Evolutionary conservation across 2,113 vertebrate genomes (phyloP), one percentile per base, ranked within the genome.

Genomic region (Spilogale gracilis): DNA sequence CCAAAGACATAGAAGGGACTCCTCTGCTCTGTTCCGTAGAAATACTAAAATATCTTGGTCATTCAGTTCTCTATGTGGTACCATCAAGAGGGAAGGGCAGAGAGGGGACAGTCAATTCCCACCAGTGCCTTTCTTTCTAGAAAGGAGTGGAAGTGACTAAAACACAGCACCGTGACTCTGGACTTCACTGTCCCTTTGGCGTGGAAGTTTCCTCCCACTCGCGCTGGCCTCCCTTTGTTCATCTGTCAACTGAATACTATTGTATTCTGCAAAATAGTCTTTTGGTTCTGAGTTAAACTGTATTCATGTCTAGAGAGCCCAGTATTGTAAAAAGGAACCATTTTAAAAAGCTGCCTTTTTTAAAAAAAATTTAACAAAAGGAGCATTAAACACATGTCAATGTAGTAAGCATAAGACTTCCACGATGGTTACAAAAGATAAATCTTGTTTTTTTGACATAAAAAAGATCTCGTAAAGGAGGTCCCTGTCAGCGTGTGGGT

Each of bases 391-490:
- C 61, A 16, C 7, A 6, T 54, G 0, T 61, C 32, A 9, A 3
- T 21, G 32, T 30, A 89, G 78, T 48, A 65, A 91, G 89, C 52
- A 61, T 4, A 58, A 82, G 54, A 48, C n/a, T 54, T 79, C 97
- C n/a, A 13, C 14, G 21, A 18, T 6, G 71, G 94, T 43, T 13
- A 30, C 71, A 80, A 50, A 89, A 96, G 89, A 85, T 67, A 63
- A 80, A 71, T 80, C 92, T 38, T 45, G 48, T 48, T 80, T 90
- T 84, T 93, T 86, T 90, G 83, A 79, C 32, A 89, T 45, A 38
- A 93, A 69, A 95, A 95, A 69, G 54, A 86, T n/a, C 90, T 69
- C 65, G 56, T 52, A 52, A 88, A 93, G 54, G 95, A 50, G 78
- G 23, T 13, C 3, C 30, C 38, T 3, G 58, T 12, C 11, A 14